These are phyloP conservation scores for Corynorhinus townsendii DNA, from an alignment of 2,113 vertebrate genomes.

Conservation along the genomic window DNA sequence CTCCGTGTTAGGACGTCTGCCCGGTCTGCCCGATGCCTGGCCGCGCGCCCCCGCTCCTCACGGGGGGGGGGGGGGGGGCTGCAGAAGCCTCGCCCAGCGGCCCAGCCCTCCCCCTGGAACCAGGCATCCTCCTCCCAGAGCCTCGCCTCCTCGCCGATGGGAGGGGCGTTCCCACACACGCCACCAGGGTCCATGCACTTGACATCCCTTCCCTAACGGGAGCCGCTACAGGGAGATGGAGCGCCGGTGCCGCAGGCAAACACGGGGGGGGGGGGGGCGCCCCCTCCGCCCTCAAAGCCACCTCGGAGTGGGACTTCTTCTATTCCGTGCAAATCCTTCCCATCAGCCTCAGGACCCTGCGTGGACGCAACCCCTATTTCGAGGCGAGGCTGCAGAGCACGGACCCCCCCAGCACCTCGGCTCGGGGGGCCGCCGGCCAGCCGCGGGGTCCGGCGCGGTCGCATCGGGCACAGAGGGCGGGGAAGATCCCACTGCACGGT, in stretches of 20 bases:
- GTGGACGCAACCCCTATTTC: background rate
- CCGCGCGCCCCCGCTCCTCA: background rate
- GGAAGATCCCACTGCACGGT: background rate
- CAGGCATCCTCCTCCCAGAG: conserved; percentile 12
- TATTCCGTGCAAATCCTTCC: background rate
- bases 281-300: no score
- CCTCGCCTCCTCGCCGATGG: background rate
- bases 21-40: background rate
- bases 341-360: background rate
- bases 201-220: background rate
- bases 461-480: background rate
- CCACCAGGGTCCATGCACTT: background rate
- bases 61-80: no score
- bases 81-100: conserved; percentile 43
- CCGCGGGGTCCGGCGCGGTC: background rate
- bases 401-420: background rate
- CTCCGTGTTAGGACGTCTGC: background rate
- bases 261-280: background rate
- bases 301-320: background rate
- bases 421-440: background rate
- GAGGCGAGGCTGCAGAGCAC: background rate
- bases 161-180: background rate
- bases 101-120: background rate
- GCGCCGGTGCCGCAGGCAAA: background rate
- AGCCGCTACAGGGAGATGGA: background rate